Evolutionary conservation across 2,113 vertebrate species (phyloP), one percentile per base, ranked within the genome.

Genomic region (Theristicus caerulescens): DNA sequence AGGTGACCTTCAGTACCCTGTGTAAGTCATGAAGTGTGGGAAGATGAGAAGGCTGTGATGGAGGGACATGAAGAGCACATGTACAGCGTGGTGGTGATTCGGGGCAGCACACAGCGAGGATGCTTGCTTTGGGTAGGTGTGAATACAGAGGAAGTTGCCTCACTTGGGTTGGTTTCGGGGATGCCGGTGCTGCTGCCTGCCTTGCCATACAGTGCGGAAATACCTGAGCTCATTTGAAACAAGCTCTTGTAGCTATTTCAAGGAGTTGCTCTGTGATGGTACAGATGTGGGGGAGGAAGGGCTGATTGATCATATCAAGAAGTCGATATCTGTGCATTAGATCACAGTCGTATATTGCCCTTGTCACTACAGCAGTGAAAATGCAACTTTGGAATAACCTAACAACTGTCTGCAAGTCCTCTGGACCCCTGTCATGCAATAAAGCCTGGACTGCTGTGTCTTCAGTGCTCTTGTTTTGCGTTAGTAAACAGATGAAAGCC

Each of bases 81-180:
- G 1, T 16, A 24, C 44, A 36, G 47, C 5, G 16, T 4, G 36
- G 17, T 18, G 78, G 42, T 81, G 66, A 16, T 65, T 87, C 12
- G 8, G 70, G 57, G 36, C 58, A 80, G 74, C 73, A 40, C 36
- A 2, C 7, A 26, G 51, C 0, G 1, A 54, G 55, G 66, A 67
- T 55, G 16, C 13, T 86, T 72, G 42, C 44, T 3, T 13, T 36
- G 67, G 55, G 73, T 18, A 82, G 82, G 52, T 86, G 91, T 71
- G 69, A 88, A 44, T 32, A 9, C 51, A 67, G 77, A 84, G 69
- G 81, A 57, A 82, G 57, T 93, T 71, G 13, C 54, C 76, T 94
- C 66, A 36, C 34, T 61, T 2, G 8, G 71, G 29, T 18, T 91
- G 88, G 51, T 78, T 92, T 95, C 0, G 10, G 59, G 83, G 88